Evolutionary conservation across 2,888 invertebrate species (phyloP), one percentile per base, ranked within the genome.

Genomic region (Acleris emargana): DNA sequence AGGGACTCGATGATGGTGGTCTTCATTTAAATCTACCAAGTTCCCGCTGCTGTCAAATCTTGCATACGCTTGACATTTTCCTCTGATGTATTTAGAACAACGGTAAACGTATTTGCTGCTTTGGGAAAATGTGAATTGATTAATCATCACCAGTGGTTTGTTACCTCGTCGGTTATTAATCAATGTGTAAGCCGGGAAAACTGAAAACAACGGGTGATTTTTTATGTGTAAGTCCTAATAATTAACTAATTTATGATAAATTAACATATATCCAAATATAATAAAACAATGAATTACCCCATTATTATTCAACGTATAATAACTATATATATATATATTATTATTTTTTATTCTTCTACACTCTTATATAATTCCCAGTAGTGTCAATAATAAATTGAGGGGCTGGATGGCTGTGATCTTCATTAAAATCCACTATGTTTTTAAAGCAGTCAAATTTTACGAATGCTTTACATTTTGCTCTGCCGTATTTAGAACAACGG

Each of bases 361-460:
- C 45, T 17, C n/a, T 54, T 5, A 54, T 13, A 17, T 54, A 54
- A 3, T 9, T 42, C 5, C 54, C 54, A 13, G 32, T 16, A 20
- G 17, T 5, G 16, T 20, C 25, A n/a, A 55, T 45, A 3, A 63
- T 47, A 20, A 60, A 67, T 2, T 28, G 38, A 5, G 68, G 67
- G 20, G 62, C 52, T 6, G 38, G 18, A 25, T 59, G 59, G 13
- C 22, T 59, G 38, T 59, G 59, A n/a, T 38, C 9, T 6, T 49
- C 51, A 7, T 20, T 13, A 7, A 42, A 38, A 0, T 16, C 5
- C n/a, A 9, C 11, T n/a, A 59, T 51, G 1, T n/a, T 22, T 7
- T 50, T 22, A 17, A 16, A n/a, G 3, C 5, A 5, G 11, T 50
- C 16, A 16, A 59, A 13, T 50, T 42, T 59, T 11, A 42, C 38